Base-by-base conservation (phyloP, 2,888 invertebrate species). In the Scrobipalpa costella region DNA sequence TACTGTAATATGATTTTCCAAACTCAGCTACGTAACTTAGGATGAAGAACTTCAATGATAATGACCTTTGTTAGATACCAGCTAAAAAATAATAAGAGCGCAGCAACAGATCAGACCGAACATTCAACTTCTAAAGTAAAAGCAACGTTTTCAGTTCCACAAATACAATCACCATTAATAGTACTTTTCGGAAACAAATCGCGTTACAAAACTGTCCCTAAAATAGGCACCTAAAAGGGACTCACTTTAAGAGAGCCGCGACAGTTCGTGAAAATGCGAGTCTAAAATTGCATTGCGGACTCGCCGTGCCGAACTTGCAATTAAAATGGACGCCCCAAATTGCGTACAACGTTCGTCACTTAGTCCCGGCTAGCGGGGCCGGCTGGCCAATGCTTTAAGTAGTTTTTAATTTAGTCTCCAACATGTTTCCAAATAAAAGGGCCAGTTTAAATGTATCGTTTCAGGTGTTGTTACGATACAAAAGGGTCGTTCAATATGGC, bases 271-370 rank as follows among this genome's bases (percentile, higher is more conserved):
- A 79, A 83, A 85, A 80, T 77, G 77, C 70, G 69, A 76, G 76
- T 75, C 78, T 83, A 85, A 86, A 89, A 87, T 87, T 85, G 88
- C 83, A 88, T 84, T 85, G 79, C 68, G 79, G 80, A 71, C 75
- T 74, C 71, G 72, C 79, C 72, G 74, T 72, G 75, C 75, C 78
- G 81, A 90, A 91, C 86, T 91, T 90, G 85, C 89, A 91, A 92
- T 92, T 90, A 92, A 91, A 92, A 91, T 79, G 85, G 92, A 92
- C 92, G 86, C 87, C 76, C 77, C 79, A 86, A 92, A 92, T 91
- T 91, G 89, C 85, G 80, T 85, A 92, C 92, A 92, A 66, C 89
- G 90, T 91, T 92, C 83, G 83, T 88, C 90, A 90, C 92, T 92
- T 92, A 92, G 86, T 27, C 21, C 50, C 44, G 44, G n/a, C 44